Conservation (phyloP, 2,888 invertebrate genomes). For the Scaptomyza parva region DNA sequence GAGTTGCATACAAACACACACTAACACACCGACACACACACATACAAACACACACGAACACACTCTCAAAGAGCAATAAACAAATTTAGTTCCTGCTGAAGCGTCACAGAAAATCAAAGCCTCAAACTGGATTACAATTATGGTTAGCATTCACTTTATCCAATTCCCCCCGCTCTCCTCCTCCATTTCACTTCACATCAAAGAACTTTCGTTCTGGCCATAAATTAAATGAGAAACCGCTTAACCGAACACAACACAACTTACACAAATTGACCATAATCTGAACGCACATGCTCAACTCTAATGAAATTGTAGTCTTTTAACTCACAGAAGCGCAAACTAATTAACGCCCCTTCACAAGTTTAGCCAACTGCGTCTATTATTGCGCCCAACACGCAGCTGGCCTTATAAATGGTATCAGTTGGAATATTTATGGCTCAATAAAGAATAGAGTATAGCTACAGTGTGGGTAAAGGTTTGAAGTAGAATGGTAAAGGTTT, state of each 20-base stretch:
- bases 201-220: constrained; percentile 8
- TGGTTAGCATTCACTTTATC: constrained; percentile 68
- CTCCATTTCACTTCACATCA: not conserved
- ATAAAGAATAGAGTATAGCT: not conserved
- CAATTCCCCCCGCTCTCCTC: not conserved
- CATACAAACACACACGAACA: not conserved
- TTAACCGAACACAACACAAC: constrained; percentile 19
- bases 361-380: constrained; percentile 9
- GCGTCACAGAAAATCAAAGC: constrained; percentile 75
- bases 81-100: constrained; percentile 49
- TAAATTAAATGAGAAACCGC: constrained; percentile 29
- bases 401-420: constrained; percentile 1
- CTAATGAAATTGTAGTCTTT: constrained; percentile 47
- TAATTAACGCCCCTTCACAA: constrained; percentile 49
- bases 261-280: constrained; percentile 49
- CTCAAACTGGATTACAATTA: constrained; percentile 85
- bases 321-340: constrained; percentile 11
- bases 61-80: constrained; percentile 4
- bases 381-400: constrained; percentile 1
- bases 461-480: not conserved
- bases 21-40: not conserved
- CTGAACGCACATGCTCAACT: constrained; percentile 31
- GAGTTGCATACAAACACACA: constrained; percentile 7
- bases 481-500: no score
- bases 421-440: constrained; percentile 9